Evolutionary conservation across 2,888 invertebrate species (phyloP), one percentile per base, ranked within the genome.

Genomic region (Deilephila porcellus): DNA sequence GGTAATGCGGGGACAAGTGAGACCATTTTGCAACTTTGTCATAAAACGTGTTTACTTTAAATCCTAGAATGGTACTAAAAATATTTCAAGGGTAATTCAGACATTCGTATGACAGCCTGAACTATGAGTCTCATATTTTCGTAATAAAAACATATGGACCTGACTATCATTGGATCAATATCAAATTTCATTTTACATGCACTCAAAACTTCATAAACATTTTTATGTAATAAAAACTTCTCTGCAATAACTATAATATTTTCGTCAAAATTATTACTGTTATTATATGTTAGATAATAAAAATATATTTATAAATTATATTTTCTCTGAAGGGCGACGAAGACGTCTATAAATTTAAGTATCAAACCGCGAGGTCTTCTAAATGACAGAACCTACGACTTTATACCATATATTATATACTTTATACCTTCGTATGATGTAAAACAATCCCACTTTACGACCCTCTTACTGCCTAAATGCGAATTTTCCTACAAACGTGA

Each of bases 401-500:
- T 64, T 45, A 64, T 20, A 8, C 63, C 63, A 5, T 19, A 32
- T 32, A 32, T 32, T 32, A 32, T 32, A 32, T 45, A 45, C 45
- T 14, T 45, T 45, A 64, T 37, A 20, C 64, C 64, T 20, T 11
- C 64, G 37, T 64, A 64, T 64, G 37, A 64, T 29, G 25, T 60
- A 29, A 25, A 64, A 64, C 34, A 64, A 20, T 14, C 45, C 11
- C 45, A 37, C 20, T 45, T 45, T 64, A 45, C 20, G 64, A 37
- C 64, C 29, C 34, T 63, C 20, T 64, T 37, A 20, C 62, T 32
- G 62, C 19, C 5, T 64, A 64, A 64, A 37, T 19, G 11, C 64
- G 37, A 45, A 64, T 37, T 64, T 64, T 20, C 34, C 63, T 37
- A 37, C 63, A 63, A 34, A 37, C 37, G 63, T 63, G n/a, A 63